These are phyloP conservation scores for Oenanthe oenanthe DNA, from an alignment of 2,113 vertebrate genomes.

Conservation along the genomic window DNA sequence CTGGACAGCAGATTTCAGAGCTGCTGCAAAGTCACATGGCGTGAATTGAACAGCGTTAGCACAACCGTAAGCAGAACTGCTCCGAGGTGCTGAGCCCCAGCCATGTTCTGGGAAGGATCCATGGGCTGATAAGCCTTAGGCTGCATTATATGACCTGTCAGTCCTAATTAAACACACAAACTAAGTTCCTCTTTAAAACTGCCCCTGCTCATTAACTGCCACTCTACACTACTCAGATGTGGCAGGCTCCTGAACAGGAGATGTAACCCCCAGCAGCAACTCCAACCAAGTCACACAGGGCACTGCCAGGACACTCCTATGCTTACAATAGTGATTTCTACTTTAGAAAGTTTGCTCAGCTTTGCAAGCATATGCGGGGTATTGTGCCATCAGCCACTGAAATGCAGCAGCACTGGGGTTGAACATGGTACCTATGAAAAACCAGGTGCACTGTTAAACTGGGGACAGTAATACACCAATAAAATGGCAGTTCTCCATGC, in stretches of 20 bases:
- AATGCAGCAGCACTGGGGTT: fast-evolving
- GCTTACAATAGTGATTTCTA: not conserved
- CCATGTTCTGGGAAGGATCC: not conserved
- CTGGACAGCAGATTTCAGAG: not conserved
- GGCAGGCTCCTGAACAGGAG: not conserved
- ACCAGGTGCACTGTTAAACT: fast-evolving
- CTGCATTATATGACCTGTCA: not conserved
- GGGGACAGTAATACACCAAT: not conserved
- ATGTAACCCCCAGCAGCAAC: not conserved
- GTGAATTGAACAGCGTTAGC: not conserved
- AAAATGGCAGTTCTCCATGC: not conserved
- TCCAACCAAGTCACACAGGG: not conserved
- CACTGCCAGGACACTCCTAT: not conserved
- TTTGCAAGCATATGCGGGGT: not conserved
- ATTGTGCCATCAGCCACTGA: not conserved
- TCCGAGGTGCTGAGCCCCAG: not conserved
- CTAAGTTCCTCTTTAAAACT: not conserved
- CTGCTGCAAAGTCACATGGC: not conserved
- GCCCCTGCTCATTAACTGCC: not conserved
- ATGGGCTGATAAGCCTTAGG: not conserved
- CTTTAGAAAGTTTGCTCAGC: not conserved
- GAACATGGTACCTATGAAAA: not conserved
- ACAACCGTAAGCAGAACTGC: not conserved
- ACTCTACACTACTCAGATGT: not conserved
- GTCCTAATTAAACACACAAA: not conserved